These are phyloP conservation scores for Hydra vulgaris DNA, from an alignment of 30 jellyfish, hydroid and myxozoan species.

Conservation along the genomic window DNA sequence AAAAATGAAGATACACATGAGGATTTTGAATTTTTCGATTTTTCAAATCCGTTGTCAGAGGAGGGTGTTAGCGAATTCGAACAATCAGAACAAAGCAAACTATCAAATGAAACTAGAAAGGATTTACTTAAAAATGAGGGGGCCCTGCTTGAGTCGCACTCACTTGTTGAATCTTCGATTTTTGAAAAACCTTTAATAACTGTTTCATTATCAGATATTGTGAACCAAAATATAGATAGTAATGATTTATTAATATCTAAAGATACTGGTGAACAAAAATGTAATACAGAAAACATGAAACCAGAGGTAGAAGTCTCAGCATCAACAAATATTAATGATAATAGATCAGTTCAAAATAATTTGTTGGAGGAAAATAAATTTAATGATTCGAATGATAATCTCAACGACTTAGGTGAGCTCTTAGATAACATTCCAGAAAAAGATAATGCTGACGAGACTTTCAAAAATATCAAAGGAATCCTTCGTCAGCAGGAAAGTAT, in stretches of 20 bases:
- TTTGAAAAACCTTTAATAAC: constrained; percentile 14
- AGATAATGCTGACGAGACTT: constrained; percentile 34
- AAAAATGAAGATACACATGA: constrained; percentile 2
- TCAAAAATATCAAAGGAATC: constrained; percentile 27
- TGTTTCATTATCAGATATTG: neutral
- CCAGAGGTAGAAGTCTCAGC: too few relatives aligned
- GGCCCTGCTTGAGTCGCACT: constrained; percentile 22
- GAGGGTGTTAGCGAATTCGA: constrained; percentile 16
- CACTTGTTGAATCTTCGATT: constrained; percentile 11
- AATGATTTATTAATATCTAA: too few relatives aligned
- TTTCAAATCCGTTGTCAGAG: constrained; percentile 8
- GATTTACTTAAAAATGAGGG: constrained; percentile 25
- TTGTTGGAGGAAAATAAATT: constrained; percentile 16
- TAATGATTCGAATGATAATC: neutral
- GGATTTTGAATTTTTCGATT: constrained; percentile 18
- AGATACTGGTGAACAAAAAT: too few relatives aligned
- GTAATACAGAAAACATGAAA: too few relatives aligned
- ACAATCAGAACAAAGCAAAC: constrained; percentile 5
- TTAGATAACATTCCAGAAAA: constrained; percentile 29
- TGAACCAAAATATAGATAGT: too few relatives aligned
- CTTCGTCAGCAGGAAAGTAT: constrained; percentile 40
- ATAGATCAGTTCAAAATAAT: neutral
- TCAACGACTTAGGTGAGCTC: constrained; percentile 7
- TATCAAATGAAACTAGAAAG: constrained; percentile 1
- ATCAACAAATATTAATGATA: too few relatives aligned